These are phyloP conservation scores for Heteractis magnifica DNA, from an alignment of 92 coral and sea anemone species.

Conservation along the genomic window DNA sequence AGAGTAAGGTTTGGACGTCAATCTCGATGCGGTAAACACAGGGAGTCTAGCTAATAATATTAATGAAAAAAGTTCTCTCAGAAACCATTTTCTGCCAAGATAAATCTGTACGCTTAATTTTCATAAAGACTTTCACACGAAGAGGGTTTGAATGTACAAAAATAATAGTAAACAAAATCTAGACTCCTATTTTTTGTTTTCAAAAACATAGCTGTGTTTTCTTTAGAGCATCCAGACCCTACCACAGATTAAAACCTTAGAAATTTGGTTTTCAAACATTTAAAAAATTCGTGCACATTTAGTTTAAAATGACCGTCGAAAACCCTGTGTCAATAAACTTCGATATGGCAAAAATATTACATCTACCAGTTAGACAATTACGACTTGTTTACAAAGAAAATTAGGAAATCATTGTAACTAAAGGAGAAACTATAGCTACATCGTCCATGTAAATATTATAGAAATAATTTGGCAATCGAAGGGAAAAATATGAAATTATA, in stretches of 20 bases:
- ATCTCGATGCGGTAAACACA: too few species aligned
- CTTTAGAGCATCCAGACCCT: not conserved
- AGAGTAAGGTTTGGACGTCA: not conserved
- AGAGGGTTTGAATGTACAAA: too few species aligned
- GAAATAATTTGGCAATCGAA: not conserved
- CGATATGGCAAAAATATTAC: not conserved
- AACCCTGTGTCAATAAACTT: not conserved
- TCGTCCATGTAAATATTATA: not conserved
- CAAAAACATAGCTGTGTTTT: not conserved
- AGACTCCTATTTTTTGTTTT: not conserved
- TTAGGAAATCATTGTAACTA: constrained; percentile 4
- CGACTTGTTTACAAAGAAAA: constrained; percentile 2
- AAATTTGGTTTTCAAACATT: too few species aligned
- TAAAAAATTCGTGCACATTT: not conserved
- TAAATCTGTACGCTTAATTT: not conserved
- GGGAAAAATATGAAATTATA: not conserved
- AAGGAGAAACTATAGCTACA: not conserved
- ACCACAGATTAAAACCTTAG: too few species aligned
- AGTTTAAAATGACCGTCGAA: not conserved
- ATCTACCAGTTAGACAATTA: not conserved
- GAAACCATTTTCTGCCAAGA: not conserved
- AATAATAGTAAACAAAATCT: not conserved
- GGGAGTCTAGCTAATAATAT: too few species aligned
- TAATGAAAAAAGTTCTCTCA: not conserved
- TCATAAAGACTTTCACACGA: not conserved